These are phyloP conservation scores for Pararge aegeria DNA, from an alignment of 1,140 invertebrate genomes.

Conservation along the genomic window DNA sequence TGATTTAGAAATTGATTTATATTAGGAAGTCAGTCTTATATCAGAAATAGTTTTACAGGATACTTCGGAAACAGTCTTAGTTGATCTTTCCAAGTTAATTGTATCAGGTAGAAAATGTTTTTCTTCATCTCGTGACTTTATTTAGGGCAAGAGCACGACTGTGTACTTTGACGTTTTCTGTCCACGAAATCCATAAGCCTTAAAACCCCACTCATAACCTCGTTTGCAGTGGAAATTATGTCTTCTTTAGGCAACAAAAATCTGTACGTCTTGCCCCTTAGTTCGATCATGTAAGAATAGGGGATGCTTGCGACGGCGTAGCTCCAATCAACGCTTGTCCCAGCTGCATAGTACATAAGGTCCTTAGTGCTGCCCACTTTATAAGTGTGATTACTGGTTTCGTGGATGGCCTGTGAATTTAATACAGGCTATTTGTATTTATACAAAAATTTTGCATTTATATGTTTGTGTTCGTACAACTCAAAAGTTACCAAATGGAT, in stretches of 20 bases:
- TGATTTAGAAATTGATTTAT: too few species aligned
- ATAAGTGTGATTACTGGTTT: slow-evolving; percentile 51
- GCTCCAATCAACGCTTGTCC: slow-evolving; percentile 86
- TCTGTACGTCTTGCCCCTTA: slow-evolving; percentile 82
- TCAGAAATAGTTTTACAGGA: too few species aligned
- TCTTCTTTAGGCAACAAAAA: slow-evolving; percentile 85
- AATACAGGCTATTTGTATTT: too few species aligned
- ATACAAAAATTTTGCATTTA: too few species aligned
- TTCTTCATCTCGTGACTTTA: slow-evolving; percentile 1
- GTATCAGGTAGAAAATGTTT: too few species aligned
- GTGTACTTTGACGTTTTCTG: slow-evolving; percentile 33
- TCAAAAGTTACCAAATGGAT: too few species aligned
- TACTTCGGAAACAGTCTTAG: too few species aligned
- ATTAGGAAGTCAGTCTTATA: too few species aligned
- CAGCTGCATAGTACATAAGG: slow-evolving; percentile 80
- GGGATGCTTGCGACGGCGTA: slow-evolving; percentile 82
- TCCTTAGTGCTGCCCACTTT: slow-evolving; percentile 69
- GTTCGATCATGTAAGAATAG: slow-evolving; percentile 86
- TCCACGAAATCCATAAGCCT: slow-evolving; percentile 79
- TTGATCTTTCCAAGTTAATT: not conserved
- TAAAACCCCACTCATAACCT: slow-evolving; percentile 82
- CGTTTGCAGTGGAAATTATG: slow-evolving; percentile 82
- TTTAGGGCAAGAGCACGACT: slow-evolving; percentile 77
- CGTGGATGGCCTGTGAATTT: slow-evolving; percentile 50
- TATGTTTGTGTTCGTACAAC: too few species aligned